Base-by-base conservation (phyloP, 2,888 invertebrate genomes). In the Cecidostiba fungosa region DNA sequence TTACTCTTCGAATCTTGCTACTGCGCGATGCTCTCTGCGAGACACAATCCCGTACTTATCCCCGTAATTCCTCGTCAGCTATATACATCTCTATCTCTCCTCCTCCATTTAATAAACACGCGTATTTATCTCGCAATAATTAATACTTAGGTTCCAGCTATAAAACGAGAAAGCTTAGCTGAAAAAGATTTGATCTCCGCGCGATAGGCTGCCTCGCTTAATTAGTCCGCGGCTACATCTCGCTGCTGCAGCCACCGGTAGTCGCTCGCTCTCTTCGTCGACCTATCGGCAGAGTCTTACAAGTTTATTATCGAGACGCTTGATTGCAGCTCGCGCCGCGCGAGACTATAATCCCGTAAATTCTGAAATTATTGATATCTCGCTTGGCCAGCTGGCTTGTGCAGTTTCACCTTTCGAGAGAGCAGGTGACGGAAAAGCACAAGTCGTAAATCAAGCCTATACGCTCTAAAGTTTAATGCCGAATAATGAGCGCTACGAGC, bases 121-220 rank as follows among this genome's bases (percentile, higher is more conserved):
- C 62, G 43, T 39, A 54, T 81, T 84, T 82, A 86, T 84, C 85
- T 82, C 16, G 54, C 66, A 59, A 85, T 85, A 85, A 85, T 79
- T 85, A 86, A 86, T 74, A 74, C 77, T 84, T 73, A 84, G 69
- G 36, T 43, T 47, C 6, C 14, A 69, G 70, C 69, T 62, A 39
- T 80, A 77, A 77, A 77, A 72, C 3, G 62, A 47, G 36, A 36
- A 39, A 66, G 66, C 47, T 23, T 14, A 47, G 29, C 3, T 36
- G 16, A 26, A 70, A 82, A 76, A 43, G 66, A 77, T 80, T 83
- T 70, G 47, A 82, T 85, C 69, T 29, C 47, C 54, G 47, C 73
- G 47, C 32, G 32, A 59, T 59, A 59, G 19, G 23, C 26, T 29
- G 47, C 29, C 73, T 69, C 77, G 32, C 72, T 77, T 85, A 82